These are phyloP conservation scores for Oryzias sinensis DNA, from an alignment of 2,797 vertebrate genomes.

Conservation along the genomic window DNA sequence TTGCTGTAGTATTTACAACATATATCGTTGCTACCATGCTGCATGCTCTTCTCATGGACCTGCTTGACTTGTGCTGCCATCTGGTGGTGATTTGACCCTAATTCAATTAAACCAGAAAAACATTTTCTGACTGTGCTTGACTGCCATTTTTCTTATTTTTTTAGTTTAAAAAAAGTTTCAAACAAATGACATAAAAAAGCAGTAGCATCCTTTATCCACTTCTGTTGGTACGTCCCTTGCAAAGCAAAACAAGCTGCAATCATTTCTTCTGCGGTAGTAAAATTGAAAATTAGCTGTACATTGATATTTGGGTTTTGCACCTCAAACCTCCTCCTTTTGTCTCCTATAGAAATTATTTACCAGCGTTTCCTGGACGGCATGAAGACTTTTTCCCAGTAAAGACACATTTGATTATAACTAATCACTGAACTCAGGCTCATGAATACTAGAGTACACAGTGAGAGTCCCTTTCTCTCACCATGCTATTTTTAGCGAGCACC, in stretches of 20 bases:
- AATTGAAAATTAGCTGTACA: slow-evolving; percentile 8
- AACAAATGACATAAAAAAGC: neutral
- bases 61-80: slow-evolving; percentile 46
- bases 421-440: slow-evolving; percentile 58
- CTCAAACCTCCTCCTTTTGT: slow-evolving; percentile 35
- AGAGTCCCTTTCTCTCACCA: slow-evolving; percentile 76
- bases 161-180: neutral
- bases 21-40: no score
- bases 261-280: slow-evolving; percentile 10
- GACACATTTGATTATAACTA: slow-evolving; percentile 72
- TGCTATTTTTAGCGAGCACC: slow-evolving; percentile 84
- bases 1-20: no score
- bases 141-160: neutral
- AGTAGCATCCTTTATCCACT: slow-evolving; percentile 1
- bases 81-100: slow-evolving; percentile 46
- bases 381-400: slow-evolving; percentile 43
- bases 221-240: neutral
- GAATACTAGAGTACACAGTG: slow-evolving; percentile 71
- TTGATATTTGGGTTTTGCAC: slow-evolving; percentile 33
- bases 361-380: slow-evolving; percentile 52
- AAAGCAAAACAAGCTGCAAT: slow-evolving; percentile 13
- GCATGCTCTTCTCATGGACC: no score
- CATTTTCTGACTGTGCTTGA: neutral
- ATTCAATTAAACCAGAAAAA: slow-evolving; percentile 11
- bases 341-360: slow-evolving; percentile 56